Evolutionary conservation across 2,797 vertebrate genomes (phyloP), one percentile per base, ranked within the genome.

Genomic region (Poeciliopsis turneri): DNA sequence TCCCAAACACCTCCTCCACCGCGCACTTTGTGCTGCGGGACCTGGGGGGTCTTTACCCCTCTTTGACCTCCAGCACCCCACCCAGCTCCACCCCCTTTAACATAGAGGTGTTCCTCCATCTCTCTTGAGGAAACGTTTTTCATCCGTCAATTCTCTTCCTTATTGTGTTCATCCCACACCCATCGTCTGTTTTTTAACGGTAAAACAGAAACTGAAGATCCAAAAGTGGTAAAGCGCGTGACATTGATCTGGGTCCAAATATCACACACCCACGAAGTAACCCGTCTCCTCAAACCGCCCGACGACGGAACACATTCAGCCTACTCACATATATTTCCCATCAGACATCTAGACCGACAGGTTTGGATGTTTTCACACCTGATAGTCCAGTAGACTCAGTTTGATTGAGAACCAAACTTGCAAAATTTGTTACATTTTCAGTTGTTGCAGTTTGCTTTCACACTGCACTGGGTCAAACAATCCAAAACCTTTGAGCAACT

Each of bases 101-200:
- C 88, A 90, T 90, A 87, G 84, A 93, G 89, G 92, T 89, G 88
- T 88, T 71, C 79, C 81, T 76, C 66, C 85, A n/a, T 78, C 78
- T 90, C 90, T 90, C 89, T 15, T 12, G 89, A 86, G 89, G 80
- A 86, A 90, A 91, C 84, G 4, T 80, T 86, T 28, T 73, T 79
- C 89, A 85, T 90, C 81, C 77, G 16, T 92, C 84, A 89, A 82
- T 73, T 86, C 78, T 85, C 78, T 66, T 64, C 59, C 68, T 47
- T 49, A 74, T 39, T 90, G 90, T 93, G 89, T 93, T 72, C 74
- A 57, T 7, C 0, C 1, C 41, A 80, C 80, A 46, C 7, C 77
- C 78, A 45, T 85, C 51, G 23, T 89, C 83, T 33, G 45, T 28
- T 78, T 81, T 46, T 81, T 77, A 81, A 87, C 76, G 83, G 79